These are phyloP conservation scores for Brachyptera putata DNA, from an alignment of 2,888 invertebrate species.

Conservation along the genomic window DNA sequence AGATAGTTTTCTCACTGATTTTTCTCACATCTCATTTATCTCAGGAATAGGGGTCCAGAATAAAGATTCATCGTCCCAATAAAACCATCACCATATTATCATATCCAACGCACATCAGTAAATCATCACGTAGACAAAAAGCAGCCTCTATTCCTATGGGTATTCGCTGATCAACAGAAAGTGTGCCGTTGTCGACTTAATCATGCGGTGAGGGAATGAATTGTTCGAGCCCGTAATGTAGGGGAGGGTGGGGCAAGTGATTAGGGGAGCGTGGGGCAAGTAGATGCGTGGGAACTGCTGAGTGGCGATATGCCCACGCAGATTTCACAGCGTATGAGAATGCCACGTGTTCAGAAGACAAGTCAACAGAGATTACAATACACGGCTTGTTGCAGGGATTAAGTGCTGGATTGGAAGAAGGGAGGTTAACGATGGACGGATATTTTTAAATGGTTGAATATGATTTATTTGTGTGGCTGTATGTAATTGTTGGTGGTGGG, in stretches of 20 bases:
- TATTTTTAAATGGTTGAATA: no score
- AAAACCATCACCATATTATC: no score
- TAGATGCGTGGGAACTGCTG: constrained; percentile 4
- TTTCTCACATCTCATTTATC: no score
- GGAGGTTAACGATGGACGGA: background rate
- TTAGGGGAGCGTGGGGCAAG: background rate
- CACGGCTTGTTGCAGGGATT: background rate
- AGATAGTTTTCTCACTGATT: no score
- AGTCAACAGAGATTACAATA: background rate
- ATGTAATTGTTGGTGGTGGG: no score
- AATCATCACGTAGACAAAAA: no score
- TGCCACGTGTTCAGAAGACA: background rate
- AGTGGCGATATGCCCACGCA: background rate
- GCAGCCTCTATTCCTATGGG: constrained; percentile 13
- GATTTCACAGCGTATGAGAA: background rate
- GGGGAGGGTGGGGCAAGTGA: background rate
- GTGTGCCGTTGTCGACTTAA: background rate
- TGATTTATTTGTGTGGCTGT: no score
- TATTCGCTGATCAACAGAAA: background rate
- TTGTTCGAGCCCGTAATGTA: background rate
- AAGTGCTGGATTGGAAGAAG: background rate
- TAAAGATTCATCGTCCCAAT: no score
- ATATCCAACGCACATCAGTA: no score
- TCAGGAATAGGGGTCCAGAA: no score
- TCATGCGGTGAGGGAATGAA: constrained; percentile 2